Evolutionary conservation across 2,797 vertebrate species (phyloP).

Genomic region (Danio albolineatus): DNA sequence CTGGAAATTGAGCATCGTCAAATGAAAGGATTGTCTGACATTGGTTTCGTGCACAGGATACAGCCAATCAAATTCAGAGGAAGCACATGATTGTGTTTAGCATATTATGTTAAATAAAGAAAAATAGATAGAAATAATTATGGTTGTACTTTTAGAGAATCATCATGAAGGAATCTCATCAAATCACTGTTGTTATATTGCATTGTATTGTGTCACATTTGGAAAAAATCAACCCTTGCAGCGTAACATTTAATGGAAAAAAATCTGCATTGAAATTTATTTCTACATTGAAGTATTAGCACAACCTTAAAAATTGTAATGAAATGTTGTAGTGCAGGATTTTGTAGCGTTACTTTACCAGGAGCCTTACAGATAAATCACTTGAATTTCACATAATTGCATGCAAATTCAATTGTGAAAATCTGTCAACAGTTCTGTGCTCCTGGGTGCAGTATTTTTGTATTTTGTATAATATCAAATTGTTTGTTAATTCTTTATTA

Average conservation of each 20-base stretch:
- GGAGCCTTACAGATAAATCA: too few species aligned
- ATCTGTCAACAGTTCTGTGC: too few species aligned
- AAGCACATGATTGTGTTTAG: background rate
- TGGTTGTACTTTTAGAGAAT: background rate
- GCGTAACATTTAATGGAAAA: too few species aligned
- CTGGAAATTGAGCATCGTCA: slow-evolving; percentile 70
- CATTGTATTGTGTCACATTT: background rate
- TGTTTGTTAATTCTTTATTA: too few species aligned
- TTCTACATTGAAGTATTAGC: background rate
- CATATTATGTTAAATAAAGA: background rate
- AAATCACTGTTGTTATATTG: background rate
- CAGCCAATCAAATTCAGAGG: slow-evolving; percentile 32
- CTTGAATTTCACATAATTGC: too few species aligned
- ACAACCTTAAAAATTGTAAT: background rate
- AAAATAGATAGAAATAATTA: background rate
- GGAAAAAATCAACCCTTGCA: background rate
- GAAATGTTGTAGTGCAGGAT: background rate
- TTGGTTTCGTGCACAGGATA: slow-evolving; percentile 66
- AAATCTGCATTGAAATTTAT: too few species aligned
- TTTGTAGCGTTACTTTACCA: background rate
- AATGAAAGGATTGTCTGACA: slow-evolving; percentile 68
- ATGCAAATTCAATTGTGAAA: too few species aligned
- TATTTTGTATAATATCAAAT: too few species aligned
- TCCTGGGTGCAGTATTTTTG: too few species aligned
- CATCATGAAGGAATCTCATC: background rate